These are phyloP conservation scores for Actias luna DNA, from an alignment of 2,888 invertebrate genomes.

Conservation along the genomic window DNA sequence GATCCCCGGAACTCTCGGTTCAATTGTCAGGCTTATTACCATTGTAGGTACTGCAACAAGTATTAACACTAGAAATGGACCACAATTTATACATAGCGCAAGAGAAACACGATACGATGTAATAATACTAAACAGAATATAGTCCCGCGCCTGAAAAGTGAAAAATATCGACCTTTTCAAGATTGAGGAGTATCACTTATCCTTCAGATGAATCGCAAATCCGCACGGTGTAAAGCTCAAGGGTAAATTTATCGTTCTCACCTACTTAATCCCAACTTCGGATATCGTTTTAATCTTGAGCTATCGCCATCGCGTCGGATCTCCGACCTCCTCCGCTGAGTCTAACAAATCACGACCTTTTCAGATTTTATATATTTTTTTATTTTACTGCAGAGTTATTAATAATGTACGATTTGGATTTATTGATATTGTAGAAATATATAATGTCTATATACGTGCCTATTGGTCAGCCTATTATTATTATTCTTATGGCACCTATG, in stretches of 20 bases:
- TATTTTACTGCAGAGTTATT: neutral
- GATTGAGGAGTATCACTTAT: neutral
- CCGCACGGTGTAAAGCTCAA: neutral
- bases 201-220: conserved; percentile 7
- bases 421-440: neutral
- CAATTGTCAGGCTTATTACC: no score
- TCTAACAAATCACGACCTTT: conserved; percentile 7
- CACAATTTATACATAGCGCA: neutral
- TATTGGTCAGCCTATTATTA: no score
- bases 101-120: neutral
- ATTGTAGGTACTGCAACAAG: no score
- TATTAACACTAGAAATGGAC: no score
- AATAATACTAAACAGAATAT: neutral
- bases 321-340: neutral
- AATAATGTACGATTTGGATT: neutral
- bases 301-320: conserved; percentile 16
- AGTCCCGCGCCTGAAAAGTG: neutral
- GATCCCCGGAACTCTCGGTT: no score
- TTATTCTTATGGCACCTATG: no score
- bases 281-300: conserved; percentile 25
- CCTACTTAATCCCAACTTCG: conserved; percentile 23
- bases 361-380: neutral
- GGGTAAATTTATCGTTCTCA: conserved; percentile 19
- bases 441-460: no score
- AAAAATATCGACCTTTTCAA: neutral